Conservation (phyloP, 2,797 vertebrate species). For the Calcarius lapponicus region DNA sequence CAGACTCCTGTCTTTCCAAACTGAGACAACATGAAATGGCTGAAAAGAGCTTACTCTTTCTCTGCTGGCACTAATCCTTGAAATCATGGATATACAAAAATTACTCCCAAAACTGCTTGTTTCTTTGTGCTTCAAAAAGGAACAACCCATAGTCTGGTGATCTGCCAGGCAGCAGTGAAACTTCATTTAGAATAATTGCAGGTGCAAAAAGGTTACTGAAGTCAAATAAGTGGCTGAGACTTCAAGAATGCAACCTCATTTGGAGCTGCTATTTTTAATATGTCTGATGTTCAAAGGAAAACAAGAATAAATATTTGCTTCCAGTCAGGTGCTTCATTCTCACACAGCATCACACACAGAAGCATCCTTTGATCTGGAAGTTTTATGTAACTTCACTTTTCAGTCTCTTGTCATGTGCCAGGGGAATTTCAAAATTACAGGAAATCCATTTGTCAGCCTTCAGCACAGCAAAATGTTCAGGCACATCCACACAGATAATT, state of each 20-base stretch:
- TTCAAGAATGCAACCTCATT: neutral
- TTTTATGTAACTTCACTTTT: neutral
- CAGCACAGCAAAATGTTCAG: neutral
- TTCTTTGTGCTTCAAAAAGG: neutral
- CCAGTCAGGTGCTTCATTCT: neutral
- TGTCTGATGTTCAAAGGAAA: neutral
- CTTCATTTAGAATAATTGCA: neutral
- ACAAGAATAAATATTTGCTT: conserved; percentile 17
- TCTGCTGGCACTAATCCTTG: neutral
- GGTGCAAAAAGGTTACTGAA: neutral
- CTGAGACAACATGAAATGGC: neutral
- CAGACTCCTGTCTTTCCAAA: too few species aligned
- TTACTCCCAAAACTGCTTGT: neutral
- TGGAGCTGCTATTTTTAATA: neutral
- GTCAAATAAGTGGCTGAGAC: neutral
- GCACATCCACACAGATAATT: neutral
- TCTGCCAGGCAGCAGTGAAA: neutral
- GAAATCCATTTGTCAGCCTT: neutral
- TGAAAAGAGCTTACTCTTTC: neutral
- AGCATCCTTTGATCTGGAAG: conserved; percentile 24
- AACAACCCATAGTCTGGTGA: neutral
- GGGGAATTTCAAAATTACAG: neutral
- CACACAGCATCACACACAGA: neutral
- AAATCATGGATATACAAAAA: neutral
- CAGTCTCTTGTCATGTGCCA: neutral